Base-by-base conservation (phyloP, 2,888 invertebrate genomes). In the Drosophila kambysellisi region DNA sequence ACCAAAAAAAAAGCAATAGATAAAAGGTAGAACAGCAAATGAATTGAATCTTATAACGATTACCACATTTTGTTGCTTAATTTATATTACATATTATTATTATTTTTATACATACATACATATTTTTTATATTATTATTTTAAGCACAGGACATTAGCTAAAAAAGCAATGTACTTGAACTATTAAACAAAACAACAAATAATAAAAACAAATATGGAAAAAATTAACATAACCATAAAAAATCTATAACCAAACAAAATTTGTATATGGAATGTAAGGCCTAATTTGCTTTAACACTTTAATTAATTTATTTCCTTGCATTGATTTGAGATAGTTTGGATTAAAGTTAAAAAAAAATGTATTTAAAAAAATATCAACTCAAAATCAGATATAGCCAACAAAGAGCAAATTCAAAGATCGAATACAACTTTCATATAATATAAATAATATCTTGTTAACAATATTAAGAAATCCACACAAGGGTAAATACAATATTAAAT, bases 151-250 rank as follows among this genome's bases (percentile, higher is more conserved):
- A 15, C 11, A 20, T 20, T 9, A 50, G 9, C 17, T 17, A 17
- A 17, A 51, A 32, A n/a, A 20, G 4, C n/a, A 39, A 29, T 39
- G 37, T 25, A 54, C 15, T 54, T 54, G 17, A 53, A 25, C 35
- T 17, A 53, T 8, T 5, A 35, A 25, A 25, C 6, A 12, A 32
- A 48, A 3, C 35, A 15, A 66, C 17, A 39, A 25, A 12, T 15
- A 52, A 25, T 25, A 25, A 30, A 17, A 46, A 9, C 8, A 29
- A 8, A 8, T 15, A 25, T 46, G 46, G 46, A 46, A 15, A 46
- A 69, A 35, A 66, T 66, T 68, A 66, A 17, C 66, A 53, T 68
- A 30, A 9, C 30, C 33, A 52, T 53, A 66, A 66, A 66, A 68
- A 46, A 0, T 46, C 8, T 15, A 46, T 15, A 17, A 46, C 2